These are phyloP conservation scores for Trachops cirrhosus DNA, from an alignment of 2,797 vertebrate genomes.

Conservation along the genomic window DNA sequence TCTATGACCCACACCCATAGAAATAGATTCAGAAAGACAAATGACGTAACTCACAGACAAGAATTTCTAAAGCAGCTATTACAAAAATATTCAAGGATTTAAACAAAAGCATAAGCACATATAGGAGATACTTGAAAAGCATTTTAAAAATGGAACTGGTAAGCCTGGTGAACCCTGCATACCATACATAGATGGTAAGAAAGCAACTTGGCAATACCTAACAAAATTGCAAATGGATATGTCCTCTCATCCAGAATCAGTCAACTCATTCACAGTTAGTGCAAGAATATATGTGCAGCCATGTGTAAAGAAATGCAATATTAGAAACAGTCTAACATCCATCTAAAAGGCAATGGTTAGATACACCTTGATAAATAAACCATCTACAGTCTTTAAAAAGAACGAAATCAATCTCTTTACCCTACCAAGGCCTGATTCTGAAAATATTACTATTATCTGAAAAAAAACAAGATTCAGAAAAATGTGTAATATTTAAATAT, in stretches of 20 bases:
- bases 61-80: neutral
- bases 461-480: slow-evolving; percentile 12
- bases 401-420: neutral
- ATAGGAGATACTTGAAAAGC: neutral
- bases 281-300: neutral
- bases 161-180: neutral
- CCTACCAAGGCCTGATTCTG: neutral
- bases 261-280: neutral
- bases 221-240: neutral
- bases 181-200: neutral
- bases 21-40: neutral
- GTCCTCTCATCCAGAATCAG: neutral
- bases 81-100: neutral
- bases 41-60: neutral
- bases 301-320: neutral
- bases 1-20: neutral
- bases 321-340: neutral
- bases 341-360: neutral
- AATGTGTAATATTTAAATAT: neutral
- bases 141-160: neutral
- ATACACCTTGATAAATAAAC: neutral
- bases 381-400: neutral
- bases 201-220: neutral
- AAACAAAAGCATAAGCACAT: neutral
- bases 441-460: neutral